Base-by-base conservation (phyloP, 2,797 vertebrate genomes). In the Galago senegalensis region DNA sequence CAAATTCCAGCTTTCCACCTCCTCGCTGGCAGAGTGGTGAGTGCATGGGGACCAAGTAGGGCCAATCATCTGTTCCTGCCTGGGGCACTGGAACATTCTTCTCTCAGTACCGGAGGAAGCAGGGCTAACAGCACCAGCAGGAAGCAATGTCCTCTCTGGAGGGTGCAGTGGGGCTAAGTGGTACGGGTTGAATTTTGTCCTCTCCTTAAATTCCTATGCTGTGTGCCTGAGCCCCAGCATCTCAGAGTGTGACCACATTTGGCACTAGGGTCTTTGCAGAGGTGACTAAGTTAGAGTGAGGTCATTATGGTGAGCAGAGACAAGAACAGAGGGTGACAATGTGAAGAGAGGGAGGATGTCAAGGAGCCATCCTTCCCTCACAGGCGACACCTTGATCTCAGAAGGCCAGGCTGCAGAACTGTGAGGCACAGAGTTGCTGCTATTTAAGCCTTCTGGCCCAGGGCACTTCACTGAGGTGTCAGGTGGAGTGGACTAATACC, bases 1-100 rank as follows among this genome's bases (percentile, higher is more conserved):
- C 60, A 89, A 23, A 87, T 86, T 88, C 86, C 91, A 5, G 20
- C 43, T 91, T 93, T 84, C 37, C 21, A 93, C 87, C 49, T 92
- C 43, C 31, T 69, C 63, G 34, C 1, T 61, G 46, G n/a, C 40
- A 80, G 43, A 2, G 27, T 67, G 5, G 29, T 63, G 2, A 46
- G 31, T 25, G 40, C 43, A 37, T 23, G 12, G 76, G 72, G 72
- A 80, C 49, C 46, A 89, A 82, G 46, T 13, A 5, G 2, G 58
- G 81, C 4, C 37, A 87, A 75, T 65, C 27, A 84, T 20, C 77
- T 70, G 29, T 27, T 83, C 5, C 75, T 14, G 46, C 31, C n/a
- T 61, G 46, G 23, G 27, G 1, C 21, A 58, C 13, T 20, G 31
- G 27, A 4, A 3, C 20, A 31, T 37, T 87, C 31, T 67, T 58